These are phyloP conservation scores for Lasioglossum figueresi DNA, from an alignment of 2,888 invertebrate genomes.

Conservation along the genomic window DNA sequence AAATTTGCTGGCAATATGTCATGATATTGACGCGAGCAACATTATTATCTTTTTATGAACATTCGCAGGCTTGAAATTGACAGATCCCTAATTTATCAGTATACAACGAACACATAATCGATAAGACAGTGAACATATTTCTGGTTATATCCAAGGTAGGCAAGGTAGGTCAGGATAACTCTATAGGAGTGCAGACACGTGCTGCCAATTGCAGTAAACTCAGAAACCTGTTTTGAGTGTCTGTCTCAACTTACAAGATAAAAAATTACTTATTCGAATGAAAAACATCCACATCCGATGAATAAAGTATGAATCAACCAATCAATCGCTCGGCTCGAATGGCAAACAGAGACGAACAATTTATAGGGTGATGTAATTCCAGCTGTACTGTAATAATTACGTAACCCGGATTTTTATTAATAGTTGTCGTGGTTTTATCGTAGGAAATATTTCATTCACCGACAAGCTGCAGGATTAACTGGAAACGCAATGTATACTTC, in stretches of 20 bases:
- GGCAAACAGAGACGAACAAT: neutral
- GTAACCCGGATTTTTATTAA: constrained; percentile 13
- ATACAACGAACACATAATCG: neutral
- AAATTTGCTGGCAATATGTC: neutral
- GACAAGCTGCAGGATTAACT: neutral
- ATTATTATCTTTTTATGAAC: neutral
- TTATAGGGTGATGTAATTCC: constrained; percentile 10
- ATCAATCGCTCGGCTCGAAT: neutral
- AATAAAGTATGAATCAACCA: neutral
- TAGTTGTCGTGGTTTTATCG: neutral
- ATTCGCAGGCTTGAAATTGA: neutral
- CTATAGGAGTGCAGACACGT: neutral
- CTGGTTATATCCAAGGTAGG: too few species aligned
- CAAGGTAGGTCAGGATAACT: too few species aligned
- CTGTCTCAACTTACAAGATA: neutral
- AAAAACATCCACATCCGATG: neutral
- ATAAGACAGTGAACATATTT: neutral
- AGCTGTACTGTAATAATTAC: constrained; percentile 7
- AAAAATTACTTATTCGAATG: neutral
- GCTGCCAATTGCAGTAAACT: neutral
- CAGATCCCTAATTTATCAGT: neutral
- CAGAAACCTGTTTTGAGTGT: neutral
- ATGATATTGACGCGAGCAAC: neutral
- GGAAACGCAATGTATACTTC: neutral
- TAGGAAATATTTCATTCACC: neutral